Evolutionary conservation across 2,113 vertebrate genomes (phyloP).

Genomic region (Paraplagusia blochii): DNA sequence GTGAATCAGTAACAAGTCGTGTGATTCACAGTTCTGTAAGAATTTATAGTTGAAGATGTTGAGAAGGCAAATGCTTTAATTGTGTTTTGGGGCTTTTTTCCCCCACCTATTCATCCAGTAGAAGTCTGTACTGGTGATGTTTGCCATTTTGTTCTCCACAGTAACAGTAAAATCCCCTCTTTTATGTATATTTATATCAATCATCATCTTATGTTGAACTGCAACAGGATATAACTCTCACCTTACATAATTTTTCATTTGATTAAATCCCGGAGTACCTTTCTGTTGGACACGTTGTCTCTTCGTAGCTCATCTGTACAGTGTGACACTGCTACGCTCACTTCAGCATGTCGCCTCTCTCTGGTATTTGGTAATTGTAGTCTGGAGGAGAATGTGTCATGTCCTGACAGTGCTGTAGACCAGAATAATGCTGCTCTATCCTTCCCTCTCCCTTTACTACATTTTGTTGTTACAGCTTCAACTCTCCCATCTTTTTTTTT

Average conservation of each 20-base stretch:
- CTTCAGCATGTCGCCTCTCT: slow-evolving; percentile 28
- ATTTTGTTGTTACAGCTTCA: slow-evolving; percentile 8
- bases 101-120: too few relatives aligned
- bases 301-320: slow-evolving; percentile 1
- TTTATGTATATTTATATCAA: too few relatives aligned
- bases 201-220: too few relatives aligned
- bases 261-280: slow-evolving; percentile 1
- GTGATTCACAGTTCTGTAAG: neutral
- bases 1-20: neutral
- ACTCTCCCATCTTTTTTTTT: slow-evolving; percentile 8
- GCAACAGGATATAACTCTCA: too few relatives aligned
- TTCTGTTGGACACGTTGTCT: slow-evolving; percentile 15
- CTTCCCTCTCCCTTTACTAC: slow-evolving; percentile 17
- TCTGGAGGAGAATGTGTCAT: slow-evolving; percentile 49
- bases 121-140: too few relatives aligned
- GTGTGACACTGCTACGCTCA: slow-evolving; percentile 12
- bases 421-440: slow-evolving; percentile 17
- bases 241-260: neutral
- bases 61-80: neutral
- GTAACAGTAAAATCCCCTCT: too few relatives aligned
- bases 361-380: slow-evolving; percentile 64
- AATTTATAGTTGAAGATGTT: too few relatives aligned
- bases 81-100: too few relatives aligned
- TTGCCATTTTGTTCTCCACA: too few relatives aligned
- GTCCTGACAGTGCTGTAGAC: slow-evolving; percentile 53